Percentiles rank a stretch among this genome's conserved stretches.
These are phyloP conservation scores for Cylindroiulus punctatus DNA, from an alignment of 2,888 invertebrate genomes.

Conservation along the genomic window DNA sequence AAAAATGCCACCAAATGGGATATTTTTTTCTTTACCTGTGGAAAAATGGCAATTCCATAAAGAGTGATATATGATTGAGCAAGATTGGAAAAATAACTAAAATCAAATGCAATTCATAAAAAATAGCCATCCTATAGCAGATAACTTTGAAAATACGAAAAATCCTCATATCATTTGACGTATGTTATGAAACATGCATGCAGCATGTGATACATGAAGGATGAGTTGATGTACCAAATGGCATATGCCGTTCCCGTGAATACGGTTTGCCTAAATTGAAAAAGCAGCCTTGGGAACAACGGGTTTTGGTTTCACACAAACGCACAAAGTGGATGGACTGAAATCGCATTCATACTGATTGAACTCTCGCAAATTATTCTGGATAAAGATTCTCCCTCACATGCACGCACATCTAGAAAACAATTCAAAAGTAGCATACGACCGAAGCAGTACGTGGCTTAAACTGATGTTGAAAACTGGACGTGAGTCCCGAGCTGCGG, in stretches of 20 bases:
- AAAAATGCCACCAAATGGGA: conserved; percentile 32
- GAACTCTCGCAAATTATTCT: conserved; percentile 32
- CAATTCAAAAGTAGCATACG: conserved; percentile 32
- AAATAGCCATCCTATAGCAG: conserved; percentile 32
- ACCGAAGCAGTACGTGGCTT: conserved; percentile 27
- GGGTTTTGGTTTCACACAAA: conserved; percentile 14
- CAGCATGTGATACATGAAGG: conserved; percentile 21
- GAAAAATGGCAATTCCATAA: conserved; percentile 31
- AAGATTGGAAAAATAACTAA: conserved; percentile 27
- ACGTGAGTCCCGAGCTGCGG: not conserved
- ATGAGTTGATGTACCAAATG: conserved; percentile 32
- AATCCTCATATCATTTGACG: conserved; percentile 26
- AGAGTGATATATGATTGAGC: conserved; percentile 31
- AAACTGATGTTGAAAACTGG: conserved; percentile 18
- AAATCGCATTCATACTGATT: conserved; percentile 32
- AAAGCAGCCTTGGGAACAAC: conserved; percentile 32
- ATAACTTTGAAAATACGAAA: conserved; percentile 26
- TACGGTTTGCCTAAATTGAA: conserved; percentile 19
- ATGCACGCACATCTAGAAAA: conserved; percentile 9
- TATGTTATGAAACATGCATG: conserved; percentile 32
- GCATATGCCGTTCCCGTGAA: conserved; percentile 11
- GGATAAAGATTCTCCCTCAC: conserved; percentile 4
- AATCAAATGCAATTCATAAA: conserved; percentile 22
- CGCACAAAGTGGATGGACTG: conserved; percentile 32
- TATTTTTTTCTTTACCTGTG: conserved; percentile 21